Evolutionary conservation across 2,888 invertebrate species (phyloP).

Genomic region (Oeneis ivallda): DNA sequence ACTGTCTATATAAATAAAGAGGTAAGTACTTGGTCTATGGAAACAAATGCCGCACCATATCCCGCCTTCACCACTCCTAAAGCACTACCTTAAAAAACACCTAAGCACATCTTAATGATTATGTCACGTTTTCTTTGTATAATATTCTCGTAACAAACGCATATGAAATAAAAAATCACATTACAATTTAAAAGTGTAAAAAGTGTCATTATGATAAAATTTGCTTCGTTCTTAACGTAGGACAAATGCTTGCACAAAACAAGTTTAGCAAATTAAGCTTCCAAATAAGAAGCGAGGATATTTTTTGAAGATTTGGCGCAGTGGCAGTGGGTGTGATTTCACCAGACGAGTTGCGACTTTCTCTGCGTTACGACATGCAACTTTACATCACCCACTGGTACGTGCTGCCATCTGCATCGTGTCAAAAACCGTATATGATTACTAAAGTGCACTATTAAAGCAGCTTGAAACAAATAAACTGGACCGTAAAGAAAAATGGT

Average conservation of each 20-base stretch:
- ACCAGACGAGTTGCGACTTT: slow-evolving; percentile 72
- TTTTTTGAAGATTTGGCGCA: slow-evolving; percentile 72
- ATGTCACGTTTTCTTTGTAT: too few relatives aligned
- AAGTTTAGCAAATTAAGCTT: slow-evolving; percentile 63
- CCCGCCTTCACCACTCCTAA: too few relatives aligned
- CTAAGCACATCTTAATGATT: too few relatives aligned
- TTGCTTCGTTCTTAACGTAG: slow-evolving; percentile 13
- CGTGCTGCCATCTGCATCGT: slow-evolving; percentile 23
- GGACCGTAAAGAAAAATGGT: too few relatives aligned
- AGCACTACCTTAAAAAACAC: too few relatives aligned
- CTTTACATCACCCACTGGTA: slow-evolving; percentile 39
- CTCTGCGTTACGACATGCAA: slow-evolving; percentile 63
- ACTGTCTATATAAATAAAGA: too few relatives aligned
- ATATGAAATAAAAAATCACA: not conserved
- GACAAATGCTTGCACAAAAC: slow-evolving; percentile 43
- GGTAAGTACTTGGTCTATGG: too few relatives aligned
- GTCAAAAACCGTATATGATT: too few relatives aligned
- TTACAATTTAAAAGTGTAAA: slow-evolving; percentile 1
- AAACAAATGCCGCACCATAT: too few relatives aligned
- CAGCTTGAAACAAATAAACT: too few relatives aligned
- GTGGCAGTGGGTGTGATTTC: slow-evolving; percentile 76
- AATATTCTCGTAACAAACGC: not conserved
- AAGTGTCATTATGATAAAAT: slow-evolving; percentile 15
- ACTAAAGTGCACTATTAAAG: too few relatives aligned
- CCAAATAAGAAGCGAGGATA: slow-evolving; percentile 60